These are phyloP conservation scores for Drosophila watanabei DNA, from an alignment of 1,140 invertebrate genomes.

Conservation along the genomic window DNA sequence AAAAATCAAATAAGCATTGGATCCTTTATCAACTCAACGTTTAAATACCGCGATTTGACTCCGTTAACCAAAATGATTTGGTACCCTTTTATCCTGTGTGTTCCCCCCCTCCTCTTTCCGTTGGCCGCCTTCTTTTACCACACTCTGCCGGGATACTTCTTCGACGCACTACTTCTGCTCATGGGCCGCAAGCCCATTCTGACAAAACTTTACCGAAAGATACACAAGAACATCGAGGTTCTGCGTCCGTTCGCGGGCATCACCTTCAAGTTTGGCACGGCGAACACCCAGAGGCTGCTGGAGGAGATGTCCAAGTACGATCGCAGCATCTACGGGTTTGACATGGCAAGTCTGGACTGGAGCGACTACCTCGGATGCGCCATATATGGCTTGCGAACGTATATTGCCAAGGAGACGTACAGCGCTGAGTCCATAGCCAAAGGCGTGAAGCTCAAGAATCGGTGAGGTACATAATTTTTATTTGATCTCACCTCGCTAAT, in stretches of 20 bases:
- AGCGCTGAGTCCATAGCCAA: not conserved
- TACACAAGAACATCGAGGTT: constrained; percentile 89
- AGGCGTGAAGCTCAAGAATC: not conserved
- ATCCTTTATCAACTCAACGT: constrained; percentile 83
- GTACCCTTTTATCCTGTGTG: constrained; percentile 85
- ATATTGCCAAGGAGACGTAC: not conserved
- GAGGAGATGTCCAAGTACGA: constrained; percentile 88
- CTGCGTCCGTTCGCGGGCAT: constrained; percentile 89
- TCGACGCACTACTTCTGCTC: constrained; percentile 86
- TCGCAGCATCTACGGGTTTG: constrained; percentile 89
- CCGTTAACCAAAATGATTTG: constrained; percentile 82
- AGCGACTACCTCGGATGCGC: not conserved
- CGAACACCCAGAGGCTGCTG: constrained; percentile 88
- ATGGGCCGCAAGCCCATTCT: constrained; percentile 85
- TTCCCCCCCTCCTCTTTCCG: constrained; percentile 77
- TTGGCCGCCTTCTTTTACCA: constrained; percentile 87
- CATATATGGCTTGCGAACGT: not conserved
- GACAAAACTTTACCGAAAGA: constrained; percentile 89
- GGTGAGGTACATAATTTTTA: no score
- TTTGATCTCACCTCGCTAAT: no score
- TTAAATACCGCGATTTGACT: not conserved
- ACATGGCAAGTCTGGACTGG: constrained; percentile 85
- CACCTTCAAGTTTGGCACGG: constrained; percentile 89
- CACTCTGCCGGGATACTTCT: constrained; percentile 87
- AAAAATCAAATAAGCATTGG: constrained; percentile 88